Base-by-base conservation (phyloP, 1,140 invertebrate genomes). In the Mactra quadrangularis region DNA sequence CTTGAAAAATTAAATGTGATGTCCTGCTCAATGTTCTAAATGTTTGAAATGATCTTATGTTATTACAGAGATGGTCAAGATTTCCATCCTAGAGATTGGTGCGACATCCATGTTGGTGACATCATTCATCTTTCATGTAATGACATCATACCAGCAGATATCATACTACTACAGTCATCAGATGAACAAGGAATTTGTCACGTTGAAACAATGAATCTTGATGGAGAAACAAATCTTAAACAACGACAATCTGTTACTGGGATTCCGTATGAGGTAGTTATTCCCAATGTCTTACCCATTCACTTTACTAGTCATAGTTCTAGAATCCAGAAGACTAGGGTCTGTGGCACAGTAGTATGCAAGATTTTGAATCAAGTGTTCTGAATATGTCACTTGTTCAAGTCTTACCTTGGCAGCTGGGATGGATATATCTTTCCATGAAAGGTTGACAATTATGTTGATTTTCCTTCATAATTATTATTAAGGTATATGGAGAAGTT, bases 91-190 rank as follows among this genome's bases (percentile, higher is more conserved):
- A 95, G 96, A 4, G 94, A 96, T 83, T 99, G 98, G 98, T 96
- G 97, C 87, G 96, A 99, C 50, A 82, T 93, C 7, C 84, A 90
- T 72, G 98, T 99, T 22, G 99, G 98, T 0, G 98, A 99, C 93
- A 94, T 99, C 83, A 96, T 99, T 22, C 98, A 99, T 94, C 94
- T 99, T 77, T 97, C 97, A 17, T 98, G 98, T 94, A 98, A 99
- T 94, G 98, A 99, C 94, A 95, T 97, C 29, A 97, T 99, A 83
- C 98, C 98, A 9, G 98, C 98, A 3, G 98, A 99, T 93, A 96
- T 99, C 88, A 94, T 99, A 33, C 92, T 99, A 29, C 93, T 99
- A 45, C 75, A 84, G 33, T 91, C 90, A 1, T 93, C 91, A 78
- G 94, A 94, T 85, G 52, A 79, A 0, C 77, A 89, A 7, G 92